These are phyloP conservation scores for Probaryconus sp. DNA, from an alignment of 1,140 invertebrate genomes.

Conservation along the genomic window DNA sequence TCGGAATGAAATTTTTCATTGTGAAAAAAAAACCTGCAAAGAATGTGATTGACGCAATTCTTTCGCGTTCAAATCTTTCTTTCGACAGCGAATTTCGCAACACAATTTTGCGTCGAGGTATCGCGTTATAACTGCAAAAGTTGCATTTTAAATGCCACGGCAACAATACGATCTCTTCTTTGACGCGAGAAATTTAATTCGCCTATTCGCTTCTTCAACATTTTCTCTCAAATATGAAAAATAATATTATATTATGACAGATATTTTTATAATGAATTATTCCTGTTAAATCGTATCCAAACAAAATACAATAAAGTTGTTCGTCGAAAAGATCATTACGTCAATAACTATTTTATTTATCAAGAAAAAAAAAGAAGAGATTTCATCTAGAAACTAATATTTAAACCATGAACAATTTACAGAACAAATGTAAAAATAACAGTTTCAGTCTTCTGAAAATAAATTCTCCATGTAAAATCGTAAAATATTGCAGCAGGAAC, in stretches of 20 bases:
- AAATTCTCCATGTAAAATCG: no score
- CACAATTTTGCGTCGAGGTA: slow-evolving; percentile 8
- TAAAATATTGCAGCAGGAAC: no score
- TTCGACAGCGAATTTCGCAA: slow-evolving; percentile 8
- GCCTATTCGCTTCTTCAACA: slow-evolving; percentile 20
- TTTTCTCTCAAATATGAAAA: slow-evolving; percentile 8
- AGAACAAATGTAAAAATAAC: no score
- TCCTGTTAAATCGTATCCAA: no score
- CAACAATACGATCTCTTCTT: slow-evolving; percentile 23
- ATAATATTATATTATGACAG: slow-evolving; percentile 14
- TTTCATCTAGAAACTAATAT: no score
- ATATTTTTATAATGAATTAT: neutral
- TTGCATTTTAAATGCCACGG: slow-evolving; percentile 16
- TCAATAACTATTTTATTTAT: no score
- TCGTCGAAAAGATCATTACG: no score
- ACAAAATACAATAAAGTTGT: no score
- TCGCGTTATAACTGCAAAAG: neutral
- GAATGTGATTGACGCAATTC: slow-evolving; percentile 5
- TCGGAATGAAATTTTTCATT: slow-evolving; percentile 4
- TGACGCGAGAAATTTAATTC: slow-evolving; percentile 27
- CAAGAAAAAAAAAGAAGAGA: no score
- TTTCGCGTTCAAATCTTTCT: slow-evolving; percentile 1
- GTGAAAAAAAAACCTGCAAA: neutral
- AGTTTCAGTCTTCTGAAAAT: no score
- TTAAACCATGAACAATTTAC: no score